Conservation (phyloP, 1,140 invertebrate species). For the Propsilocerus akamusi region DNA sequence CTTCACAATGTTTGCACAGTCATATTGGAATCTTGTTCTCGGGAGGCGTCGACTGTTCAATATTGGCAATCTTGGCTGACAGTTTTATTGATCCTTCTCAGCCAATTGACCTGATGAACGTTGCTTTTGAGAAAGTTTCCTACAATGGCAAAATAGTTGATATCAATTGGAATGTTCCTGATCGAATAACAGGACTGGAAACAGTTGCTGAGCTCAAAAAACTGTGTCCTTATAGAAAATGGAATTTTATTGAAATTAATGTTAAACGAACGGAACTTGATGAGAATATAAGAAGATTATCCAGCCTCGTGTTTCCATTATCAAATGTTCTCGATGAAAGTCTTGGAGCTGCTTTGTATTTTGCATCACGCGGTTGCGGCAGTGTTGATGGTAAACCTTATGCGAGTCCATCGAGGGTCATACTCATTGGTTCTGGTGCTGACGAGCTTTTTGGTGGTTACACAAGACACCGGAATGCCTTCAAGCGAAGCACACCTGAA, state of each 20-base stretch:
- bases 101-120: constrained; percentile 88
- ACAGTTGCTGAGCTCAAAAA: constrained; percentile 52
- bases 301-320: constrained; percentile 63
- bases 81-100: constrained; percentile 45
- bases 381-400: constrained; percentile 24
- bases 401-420: constrained; percentile 36
- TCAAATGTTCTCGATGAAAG: constrained; percentile 89
- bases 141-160: constrained; percentile 11
- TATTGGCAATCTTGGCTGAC: constrained; percentile 64
- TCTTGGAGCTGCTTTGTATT: constrained; percentile 87
- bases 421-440: constrained; percentile 82
- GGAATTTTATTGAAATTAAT: constrained; percentile 49
- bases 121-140: constrained; percentile 61
- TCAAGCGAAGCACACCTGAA: constrained; percentile 32
- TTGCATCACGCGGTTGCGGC: constrained; percentile 64
- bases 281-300: constrained; percentile 29
- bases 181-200: constrained; percentile 54
- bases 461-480: constrained; percentile 60
- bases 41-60: constrained; percentile 85
- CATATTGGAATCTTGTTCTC: constrained; percentile 82
- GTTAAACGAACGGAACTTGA: constrained; percentile 48
- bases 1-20: constrained; percentile 38
- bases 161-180: constrained; percentile 48
- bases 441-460: constrained; percentile 96
- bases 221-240: constrained; percentile 41